phyloP scores from a whole-genome alignment of 2,797 vertebrate genomes.

The Sebastes ruberrimus region DNA sequence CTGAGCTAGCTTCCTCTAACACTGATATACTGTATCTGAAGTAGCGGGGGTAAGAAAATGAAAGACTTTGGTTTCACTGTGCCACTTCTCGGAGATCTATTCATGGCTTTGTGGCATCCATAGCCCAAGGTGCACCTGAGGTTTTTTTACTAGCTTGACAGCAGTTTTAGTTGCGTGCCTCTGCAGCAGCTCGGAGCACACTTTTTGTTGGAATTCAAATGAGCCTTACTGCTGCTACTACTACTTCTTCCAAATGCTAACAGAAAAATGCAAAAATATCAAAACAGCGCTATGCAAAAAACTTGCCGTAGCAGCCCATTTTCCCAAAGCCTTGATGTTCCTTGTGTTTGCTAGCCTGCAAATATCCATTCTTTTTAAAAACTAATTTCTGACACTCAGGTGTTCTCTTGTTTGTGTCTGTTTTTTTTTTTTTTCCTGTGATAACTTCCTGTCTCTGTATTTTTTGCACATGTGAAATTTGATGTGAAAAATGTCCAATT shows the following conservation, averaged over 20 bases:
- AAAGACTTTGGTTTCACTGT: constrained; percentile 3
- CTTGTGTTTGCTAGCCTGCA: background rate
- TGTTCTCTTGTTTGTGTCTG: background rate
- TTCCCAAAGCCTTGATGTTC: background rate
- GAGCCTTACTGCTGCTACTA: background rate
- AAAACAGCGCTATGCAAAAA: background rate
- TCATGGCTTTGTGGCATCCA: background rate
- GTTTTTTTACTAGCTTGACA: background rate
- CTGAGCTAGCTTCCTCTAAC: constrained; percentile 8
- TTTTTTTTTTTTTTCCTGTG: background rate
- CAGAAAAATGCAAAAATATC: background rate
- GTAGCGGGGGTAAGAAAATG: background rate
- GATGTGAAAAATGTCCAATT: background rate
- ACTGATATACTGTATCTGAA: background rate
- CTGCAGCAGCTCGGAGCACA: background rate
- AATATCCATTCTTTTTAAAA: background rate
- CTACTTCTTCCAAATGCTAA: background rate
- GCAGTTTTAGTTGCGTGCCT: background rate
- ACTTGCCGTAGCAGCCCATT: background rate
- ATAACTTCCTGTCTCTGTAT: background rate
- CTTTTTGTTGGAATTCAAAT: background rate
- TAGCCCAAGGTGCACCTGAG: background rate
- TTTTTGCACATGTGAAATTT: background rate
- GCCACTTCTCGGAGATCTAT: background rate
- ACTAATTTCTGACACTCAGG: background rate